Evolutionary conservation across 2,888 invertebrate genomes (phyloP).

Genomic region (Sarcophaga variegata): DNA sequence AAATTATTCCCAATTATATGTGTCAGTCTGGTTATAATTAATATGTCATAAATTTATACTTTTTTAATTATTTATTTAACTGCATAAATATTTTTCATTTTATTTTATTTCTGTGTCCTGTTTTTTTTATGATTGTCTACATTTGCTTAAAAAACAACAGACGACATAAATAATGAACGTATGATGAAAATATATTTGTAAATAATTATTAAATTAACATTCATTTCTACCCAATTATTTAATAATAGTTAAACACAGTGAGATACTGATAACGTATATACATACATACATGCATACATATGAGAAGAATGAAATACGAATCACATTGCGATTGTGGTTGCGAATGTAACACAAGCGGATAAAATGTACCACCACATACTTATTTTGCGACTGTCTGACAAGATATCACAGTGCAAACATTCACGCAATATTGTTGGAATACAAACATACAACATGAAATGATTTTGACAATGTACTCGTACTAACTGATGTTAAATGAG

Average conservation of each 20-base stretch:
- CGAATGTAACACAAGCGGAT: constrained; percentile 17
- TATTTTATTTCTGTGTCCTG: too few species aligned
- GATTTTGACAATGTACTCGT: constrained; percentile 39
- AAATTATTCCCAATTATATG: constrained; percentile 18
- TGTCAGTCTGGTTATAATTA: constrained; percentile 31
- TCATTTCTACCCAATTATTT: neutral
- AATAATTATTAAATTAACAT: constrained; percentile 45
- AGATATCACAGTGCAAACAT: constrained; percentile 38
- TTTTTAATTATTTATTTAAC: constrained; percentile 31
- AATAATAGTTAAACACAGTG: constrained; percentile 6
- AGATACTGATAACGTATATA: too few species aligned
- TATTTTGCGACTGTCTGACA: constrained; percentile 39
- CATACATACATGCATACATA: too few species aligned
- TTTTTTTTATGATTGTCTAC: constrained; percentile 5
- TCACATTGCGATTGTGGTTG: constrained; percentile 10
- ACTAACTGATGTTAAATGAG: constrained; percentile 17
- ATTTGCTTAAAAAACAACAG: neutral
- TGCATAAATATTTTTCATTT: neutral
- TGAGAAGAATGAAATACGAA: too few species aligned
- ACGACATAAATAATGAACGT: neutral
- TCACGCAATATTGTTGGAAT: neutral
- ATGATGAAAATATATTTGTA: constrained; percentile 1
- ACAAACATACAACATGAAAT: constrained; percentile 11
- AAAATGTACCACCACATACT: constrained; percentile 13
- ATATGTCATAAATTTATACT: constrained; percentile 35